phyloP scores from a whole-genome alignment of 1,140 invertebrate genomes.

The Planococcus citri region DNA sequence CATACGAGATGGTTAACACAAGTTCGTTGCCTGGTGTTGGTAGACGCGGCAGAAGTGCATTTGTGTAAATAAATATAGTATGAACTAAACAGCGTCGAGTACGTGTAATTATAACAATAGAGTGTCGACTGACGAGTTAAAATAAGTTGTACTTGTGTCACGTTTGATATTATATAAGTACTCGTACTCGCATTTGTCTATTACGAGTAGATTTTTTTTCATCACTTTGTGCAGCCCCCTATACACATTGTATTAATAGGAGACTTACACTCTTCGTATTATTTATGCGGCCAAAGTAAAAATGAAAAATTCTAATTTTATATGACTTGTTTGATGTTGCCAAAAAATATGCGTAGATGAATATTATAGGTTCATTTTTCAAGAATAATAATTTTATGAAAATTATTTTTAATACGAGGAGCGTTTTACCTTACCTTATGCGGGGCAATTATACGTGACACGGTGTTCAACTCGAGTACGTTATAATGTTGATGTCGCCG shows the following conservation, averaged over 20 bases:
- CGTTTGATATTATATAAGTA: too few relatives aligned
- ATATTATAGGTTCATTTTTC: background rate
- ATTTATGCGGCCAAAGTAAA: background rate
- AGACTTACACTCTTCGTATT: too few relatives aligned
- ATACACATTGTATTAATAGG: background rate
- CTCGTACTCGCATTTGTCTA: too few relatives aligned
- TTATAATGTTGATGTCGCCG: too few relatives aligned
- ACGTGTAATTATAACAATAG: background rate
- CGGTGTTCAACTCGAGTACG: too few relatives aligned
- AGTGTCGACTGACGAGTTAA: background rate
- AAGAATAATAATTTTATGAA: background rate
- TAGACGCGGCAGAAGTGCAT: background rate
- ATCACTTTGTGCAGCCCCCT: background rate
- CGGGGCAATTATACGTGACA: background rate
- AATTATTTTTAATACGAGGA: background rate
- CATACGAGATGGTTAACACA: too few relatives aligned
- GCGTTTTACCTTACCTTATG: background rate
- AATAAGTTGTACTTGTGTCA: background rate
- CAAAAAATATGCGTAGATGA: background rate
- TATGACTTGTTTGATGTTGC: background rate
- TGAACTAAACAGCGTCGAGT: background rate
- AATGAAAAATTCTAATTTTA: background rate
- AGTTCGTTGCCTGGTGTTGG: too few relatives aligned
- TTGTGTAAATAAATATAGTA: background rate
- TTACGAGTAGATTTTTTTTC: too few relatives aligned